These are phyloP conservation scores for Agonopterix alstromeriana DNA, from an alignment of 2,888 invertebrate species.

Conservation along the genomic window DNA sequence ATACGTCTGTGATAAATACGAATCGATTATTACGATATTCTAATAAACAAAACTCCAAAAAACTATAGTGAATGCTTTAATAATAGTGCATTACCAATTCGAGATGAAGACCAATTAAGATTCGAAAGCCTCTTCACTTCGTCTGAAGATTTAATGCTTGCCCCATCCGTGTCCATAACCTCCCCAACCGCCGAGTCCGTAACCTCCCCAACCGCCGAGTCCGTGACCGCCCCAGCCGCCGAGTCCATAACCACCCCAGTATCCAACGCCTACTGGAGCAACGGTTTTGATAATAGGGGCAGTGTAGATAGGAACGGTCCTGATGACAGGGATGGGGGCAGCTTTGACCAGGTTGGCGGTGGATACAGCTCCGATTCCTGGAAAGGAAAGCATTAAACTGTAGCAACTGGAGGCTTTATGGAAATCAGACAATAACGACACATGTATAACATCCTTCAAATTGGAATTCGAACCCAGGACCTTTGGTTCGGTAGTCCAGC, in stretches of 20 bases:
- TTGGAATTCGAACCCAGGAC: too few species aligned
- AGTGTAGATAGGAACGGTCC: conserved; percentile 33
- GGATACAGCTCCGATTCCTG: conserved; percentile 42
- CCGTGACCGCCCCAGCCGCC: conserved; percentile 18
- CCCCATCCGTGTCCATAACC: conserved; percentile 12
- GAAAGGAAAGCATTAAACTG: not conserved
- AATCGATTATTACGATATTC: not conserved
- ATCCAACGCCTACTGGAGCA: conserved; percentile 14
- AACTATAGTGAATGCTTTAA: conserved; percentile 4
- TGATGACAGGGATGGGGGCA: conserved; percentile 51
- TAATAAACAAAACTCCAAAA: not conserved
- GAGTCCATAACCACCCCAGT: conserved; percentile 18
- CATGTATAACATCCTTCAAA: too few species aligned
- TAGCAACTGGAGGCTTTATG: too few species aligned
- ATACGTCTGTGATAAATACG: too few species aligned
- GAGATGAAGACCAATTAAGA: not conserved
- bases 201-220: conserved; percentile 18
- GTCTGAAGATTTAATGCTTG: conserved; percentile 9
- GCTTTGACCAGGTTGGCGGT: conserved; percentile 49
- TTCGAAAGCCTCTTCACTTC: not conserved
- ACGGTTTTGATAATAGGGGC: conserved; percentile 35
- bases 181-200: conserved; percentile 10
- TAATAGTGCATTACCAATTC: not conserved
- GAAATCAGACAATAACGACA: too few species aligned
- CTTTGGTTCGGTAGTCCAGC: too few species aligned